Percentiles rank a stretch among this genome's conserved stretches.
Conservation (phyloP, 2,888 invertebrate genomes). For the Brachynemurus nebulosus region DNA sequence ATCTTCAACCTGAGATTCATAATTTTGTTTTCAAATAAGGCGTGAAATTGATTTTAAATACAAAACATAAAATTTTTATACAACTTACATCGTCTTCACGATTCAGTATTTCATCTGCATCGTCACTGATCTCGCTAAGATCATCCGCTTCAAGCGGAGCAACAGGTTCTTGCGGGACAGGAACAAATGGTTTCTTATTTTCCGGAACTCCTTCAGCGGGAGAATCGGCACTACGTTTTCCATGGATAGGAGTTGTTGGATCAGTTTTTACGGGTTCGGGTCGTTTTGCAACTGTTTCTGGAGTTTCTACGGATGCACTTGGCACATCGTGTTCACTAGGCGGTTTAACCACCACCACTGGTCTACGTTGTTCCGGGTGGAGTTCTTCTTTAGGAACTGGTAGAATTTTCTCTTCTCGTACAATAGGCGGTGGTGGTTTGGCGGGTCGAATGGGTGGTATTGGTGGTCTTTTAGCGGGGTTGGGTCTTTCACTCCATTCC, state of each 20-base stretch:
- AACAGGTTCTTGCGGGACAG: constrained; percentile 31
- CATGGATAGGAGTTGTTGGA: constrained; percentile 19
- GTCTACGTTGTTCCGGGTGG: constrained; percentile 16
- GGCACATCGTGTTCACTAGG: constrained; percentile 9
- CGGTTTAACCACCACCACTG: constrained; percentile 6
- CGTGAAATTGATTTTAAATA: constrained; percentile 1
- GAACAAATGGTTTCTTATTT: constrained; percentile 32
- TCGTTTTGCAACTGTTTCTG: constrained; percentile 29
- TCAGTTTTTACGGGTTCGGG: constrained; percentile 22
- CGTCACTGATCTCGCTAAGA: constrained; percentile 79
- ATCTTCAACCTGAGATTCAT: constrained; percentile 7
- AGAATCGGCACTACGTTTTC: constrained; percentile 26
- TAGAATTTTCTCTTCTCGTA: background rate
- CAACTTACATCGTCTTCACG: constrained; percentile 46
- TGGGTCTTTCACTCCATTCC: constrained; percentile 23
- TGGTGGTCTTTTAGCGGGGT: constrained; percentile 28
- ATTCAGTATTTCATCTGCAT: constrained; percentile 75
- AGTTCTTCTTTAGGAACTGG: constrained; percentile 13
- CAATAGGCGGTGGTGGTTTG: constrained; percentile 1
- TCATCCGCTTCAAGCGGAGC: constrained; percentile 43
- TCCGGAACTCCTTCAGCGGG: constrained; percentile 31
- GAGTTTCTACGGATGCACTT: constrained; percentile 19
- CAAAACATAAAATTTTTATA: constrained; percentile 17
- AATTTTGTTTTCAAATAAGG: background rate
- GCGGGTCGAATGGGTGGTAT: constrained; percentile 22